A percentile compares a stretch with the other conserved stretches of the same genome.
Evolutionary conservation across 2,113 vertebrate species (phyloP).

Genomic region (Anser brachyrhynchus): DNA sequence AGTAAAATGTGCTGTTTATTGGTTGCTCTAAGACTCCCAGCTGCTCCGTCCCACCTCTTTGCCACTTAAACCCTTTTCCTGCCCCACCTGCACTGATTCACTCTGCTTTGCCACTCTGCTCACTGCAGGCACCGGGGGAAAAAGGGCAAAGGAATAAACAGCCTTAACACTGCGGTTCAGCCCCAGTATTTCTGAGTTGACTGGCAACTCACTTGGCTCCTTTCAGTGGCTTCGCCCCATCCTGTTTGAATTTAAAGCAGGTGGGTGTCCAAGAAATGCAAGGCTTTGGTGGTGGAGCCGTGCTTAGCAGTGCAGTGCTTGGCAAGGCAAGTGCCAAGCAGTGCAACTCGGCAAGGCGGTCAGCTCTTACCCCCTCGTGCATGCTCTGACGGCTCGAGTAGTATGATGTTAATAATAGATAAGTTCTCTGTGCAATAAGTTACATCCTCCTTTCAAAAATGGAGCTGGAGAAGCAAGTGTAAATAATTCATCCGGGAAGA

Average conservation of each 20-base stretch:
- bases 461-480: slow-evolving; percentile 40
- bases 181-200: background rate
- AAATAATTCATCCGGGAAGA: slow-evolving; percentile 38
- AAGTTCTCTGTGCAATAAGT: slow-evolving; percentile 35
- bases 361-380: background rate
- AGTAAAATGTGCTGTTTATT: background rate
- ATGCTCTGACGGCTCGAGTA: slow-evolving; percentile 27
- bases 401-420: slow-evolving; percentile 30
- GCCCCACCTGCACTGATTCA: background rate
- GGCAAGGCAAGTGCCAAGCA: background rate
- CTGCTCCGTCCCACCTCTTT: background rate
- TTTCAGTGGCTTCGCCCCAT: background rate
- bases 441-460: slow-evolving; percentile 23
- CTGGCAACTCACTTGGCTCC: too few relatives aligned
- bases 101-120: background rate
- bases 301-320: background rate
- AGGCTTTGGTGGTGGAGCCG: background rate
- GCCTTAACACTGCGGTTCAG: background rate
- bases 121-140: background rate
- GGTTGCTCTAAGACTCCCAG: background rate
- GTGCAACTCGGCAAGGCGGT: background rate
- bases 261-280: background rate
- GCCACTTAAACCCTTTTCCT: background rate
- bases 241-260: background rate
- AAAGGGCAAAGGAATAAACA: background rate